Conservation (phyloP, 2,113 vertebrate species). For the Taurulus bubalis region DNA sequence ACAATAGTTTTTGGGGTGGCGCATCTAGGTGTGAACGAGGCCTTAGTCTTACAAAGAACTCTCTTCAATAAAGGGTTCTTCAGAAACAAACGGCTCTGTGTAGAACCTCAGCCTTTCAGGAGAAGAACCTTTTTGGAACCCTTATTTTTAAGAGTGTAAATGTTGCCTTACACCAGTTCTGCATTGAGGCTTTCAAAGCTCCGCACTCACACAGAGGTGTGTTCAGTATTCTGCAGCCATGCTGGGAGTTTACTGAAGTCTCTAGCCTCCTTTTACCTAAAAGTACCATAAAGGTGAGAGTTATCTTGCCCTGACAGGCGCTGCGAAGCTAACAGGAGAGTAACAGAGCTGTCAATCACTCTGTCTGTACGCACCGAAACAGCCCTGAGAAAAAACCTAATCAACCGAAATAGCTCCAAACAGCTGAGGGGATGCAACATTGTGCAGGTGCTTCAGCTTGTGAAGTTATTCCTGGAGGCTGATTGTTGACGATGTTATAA, state of each 20-base stretch:
- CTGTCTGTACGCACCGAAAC: background rate
- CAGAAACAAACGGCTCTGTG: background rate
- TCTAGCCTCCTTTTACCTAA: background rate
- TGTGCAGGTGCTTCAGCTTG: background rate
- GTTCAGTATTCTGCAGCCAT: slow-evolving; percentile 7
- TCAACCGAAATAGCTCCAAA: background rate
- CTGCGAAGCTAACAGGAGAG: background rate
- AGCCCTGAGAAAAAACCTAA: background rate
- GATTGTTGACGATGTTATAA: slow-evolving; percentile 15
- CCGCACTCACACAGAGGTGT: background rate
- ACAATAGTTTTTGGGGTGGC: background rate
- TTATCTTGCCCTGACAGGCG: background rate
- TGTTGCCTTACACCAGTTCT: background rate
- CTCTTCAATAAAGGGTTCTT: background rate
- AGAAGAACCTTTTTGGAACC: background rate
- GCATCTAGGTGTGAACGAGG: background rate
- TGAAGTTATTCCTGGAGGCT: slow-evolving; percentile 1
- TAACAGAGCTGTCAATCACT: background rate
- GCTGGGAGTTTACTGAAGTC: slow-evolving; percentile 6
- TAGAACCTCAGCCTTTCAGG: too few species aligned
- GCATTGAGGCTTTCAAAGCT: background rate
- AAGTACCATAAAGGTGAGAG: background rate
- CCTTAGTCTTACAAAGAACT: background rate
- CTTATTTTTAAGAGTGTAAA: background rate
- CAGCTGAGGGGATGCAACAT: background rate